phyloP scores from a whole-genome alignment of 2,113 vertebrate species.

The Anguilla rostrata region DNA sequence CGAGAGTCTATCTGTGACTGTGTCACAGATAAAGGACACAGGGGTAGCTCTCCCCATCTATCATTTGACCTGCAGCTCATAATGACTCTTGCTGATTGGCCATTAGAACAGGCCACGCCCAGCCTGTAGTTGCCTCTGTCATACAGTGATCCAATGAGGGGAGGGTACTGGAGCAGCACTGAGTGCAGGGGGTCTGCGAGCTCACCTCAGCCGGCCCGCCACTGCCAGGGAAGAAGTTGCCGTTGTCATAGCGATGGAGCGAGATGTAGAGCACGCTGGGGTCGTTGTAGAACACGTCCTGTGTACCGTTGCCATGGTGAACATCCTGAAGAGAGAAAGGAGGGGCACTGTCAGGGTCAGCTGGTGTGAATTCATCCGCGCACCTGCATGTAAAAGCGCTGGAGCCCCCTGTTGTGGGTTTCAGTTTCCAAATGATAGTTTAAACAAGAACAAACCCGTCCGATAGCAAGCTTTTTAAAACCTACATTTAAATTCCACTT shows the following conservation, averaged over 20 bases:
- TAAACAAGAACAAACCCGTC: no score
- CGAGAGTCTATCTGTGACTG: not conserved
- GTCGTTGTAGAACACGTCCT: conserved; percentile 88
- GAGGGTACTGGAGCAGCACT: not conserved
- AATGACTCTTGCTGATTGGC: no score
- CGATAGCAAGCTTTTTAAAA: no score
- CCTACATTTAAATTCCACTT: no score
- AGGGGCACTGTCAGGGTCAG: not conserved
- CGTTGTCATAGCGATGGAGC: conserved; percentile 85
- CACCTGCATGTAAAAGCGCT: no score
- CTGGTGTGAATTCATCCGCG: no score
- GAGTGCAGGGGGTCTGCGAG: not conserved
- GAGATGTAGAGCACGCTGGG: conserved; percentile 88
- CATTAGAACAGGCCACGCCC: no score
- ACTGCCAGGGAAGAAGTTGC: conserved; percentile 91
- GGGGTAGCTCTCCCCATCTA: no score
- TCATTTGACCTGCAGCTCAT: no score
- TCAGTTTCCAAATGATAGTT: no score
- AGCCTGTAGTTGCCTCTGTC: no score
- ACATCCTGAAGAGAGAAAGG: conserved; percentile 72
- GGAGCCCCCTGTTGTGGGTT: no score
- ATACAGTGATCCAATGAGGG: not conserved
- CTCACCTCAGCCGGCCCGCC: conserved; percentile 84
- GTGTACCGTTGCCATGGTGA: conserved; percentile 90
- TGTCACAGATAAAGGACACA: not conserved